Percentiles rank a stretch among this genome's conserved stretches.
phyloP scores from a whole-genome alignment of 2,888 invertebrate genomes.

The Eupithecia exiguata region DNA sequence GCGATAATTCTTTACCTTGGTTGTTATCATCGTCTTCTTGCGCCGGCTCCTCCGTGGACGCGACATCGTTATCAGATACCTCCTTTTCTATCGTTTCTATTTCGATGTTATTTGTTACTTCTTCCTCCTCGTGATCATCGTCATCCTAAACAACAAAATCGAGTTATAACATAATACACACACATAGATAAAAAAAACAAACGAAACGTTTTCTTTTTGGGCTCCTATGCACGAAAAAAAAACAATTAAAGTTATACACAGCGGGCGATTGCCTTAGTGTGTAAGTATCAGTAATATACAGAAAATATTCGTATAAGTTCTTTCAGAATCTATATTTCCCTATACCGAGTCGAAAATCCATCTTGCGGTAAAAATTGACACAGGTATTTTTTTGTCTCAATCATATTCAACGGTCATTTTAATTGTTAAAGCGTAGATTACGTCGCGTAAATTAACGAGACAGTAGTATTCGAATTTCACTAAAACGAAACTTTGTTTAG shows the following conservation, averaged over 20 bases:
- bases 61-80: slow-evolving; percentile 64
- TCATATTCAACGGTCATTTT: background rate
- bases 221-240: background rate
- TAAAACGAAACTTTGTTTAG: too few species aligned
- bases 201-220: background rate
- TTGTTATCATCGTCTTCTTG: slow-evolving; percentile 50
- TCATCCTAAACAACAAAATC: slow-evolving; percentile 55
- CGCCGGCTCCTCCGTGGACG: slow-evolving; percentile 55
- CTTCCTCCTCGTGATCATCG: slow-evolving; percentile 61
- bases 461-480: too few species aligned
- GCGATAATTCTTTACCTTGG: slow-evolving; percentile 39
- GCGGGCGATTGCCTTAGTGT: background rate
- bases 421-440: background rate
- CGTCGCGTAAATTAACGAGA: background rate
- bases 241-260: background rate
- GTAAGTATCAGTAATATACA: background rate
- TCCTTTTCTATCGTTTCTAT: slow-evolving; percentile 77
- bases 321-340: too few species aligned
- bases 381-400: too few species aligned
- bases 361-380: too few species aligned
- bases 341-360: too few species aligned
- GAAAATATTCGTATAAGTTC: background rate
- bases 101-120: slow-evolving; percentile 59
- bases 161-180: background rate
- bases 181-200: background rate